Base-by-base conservation (phyloP, 1,140 invertebrate genomes). In the Caenorhabditis briggsae region DNA sequence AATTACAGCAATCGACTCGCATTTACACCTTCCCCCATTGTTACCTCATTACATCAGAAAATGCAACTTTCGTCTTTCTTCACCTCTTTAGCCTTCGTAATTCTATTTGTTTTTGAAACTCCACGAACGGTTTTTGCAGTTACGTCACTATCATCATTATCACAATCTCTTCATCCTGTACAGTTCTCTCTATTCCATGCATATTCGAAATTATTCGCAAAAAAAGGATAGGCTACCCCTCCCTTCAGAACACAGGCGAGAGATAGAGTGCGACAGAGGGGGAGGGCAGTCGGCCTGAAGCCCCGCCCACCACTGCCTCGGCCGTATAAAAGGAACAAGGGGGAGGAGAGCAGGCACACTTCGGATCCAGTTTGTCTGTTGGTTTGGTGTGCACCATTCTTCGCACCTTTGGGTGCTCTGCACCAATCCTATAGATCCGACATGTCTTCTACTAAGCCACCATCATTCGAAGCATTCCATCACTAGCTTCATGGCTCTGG, bases 191-290 rank as follows among this genome's bases (percentile, higher is more conserved):
- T 50, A 1, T 50, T 46, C 14, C 8, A 78, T 50, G 46, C 70
- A 78, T 78, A 78, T 78, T 78, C 70, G 70, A 78, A 78, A 78
- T 78, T 78, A 78, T 78, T 78, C 70, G 70, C 43, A 78, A 78
- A 78, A n/a, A 78, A 78, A 78, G 70, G 70, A 78, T 50, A 78
- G 70, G 70, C 70, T 53, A 20, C 18, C 43, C 33, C 33, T 33
- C 33, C 33, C 33, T 33, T 33, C 43, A 78, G 70, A 50, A 78
- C 70, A 50, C 20, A 53, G 53, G 70, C 33, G 33, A 33, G 33
- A 33, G 33, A 33, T 33, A 78, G 70, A 78, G 70, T n/a, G n/a
- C 70, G 46, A 41, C 46, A 16, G 46, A 53, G 70, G 70, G 70
- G 70, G 46, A 78, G 70, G 70, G 70, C 70, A 78, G 46, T 50